Evolutionary conservation across 2,888 invertebrate species (phyloP).

Genomic region (Endotricha flammealis): DNA sequence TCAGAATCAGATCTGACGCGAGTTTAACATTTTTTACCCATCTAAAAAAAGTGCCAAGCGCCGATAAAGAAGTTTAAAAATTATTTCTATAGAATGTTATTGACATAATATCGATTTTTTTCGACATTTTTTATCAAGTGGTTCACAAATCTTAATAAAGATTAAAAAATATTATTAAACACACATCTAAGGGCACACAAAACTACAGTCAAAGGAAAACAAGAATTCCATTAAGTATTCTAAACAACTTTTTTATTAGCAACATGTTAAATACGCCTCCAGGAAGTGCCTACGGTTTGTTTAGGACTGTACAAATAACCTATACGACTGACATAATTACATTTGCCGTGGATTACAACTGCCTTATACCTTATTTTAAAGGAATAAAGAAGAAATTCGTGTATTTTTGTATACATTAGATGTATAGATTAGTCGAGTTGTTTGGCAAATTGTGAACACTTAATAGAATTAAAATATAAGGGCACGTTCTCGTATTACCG

Average conservation of each 20-base stretch:
- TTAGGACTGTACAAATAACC: slow-evolving; percentile 44
- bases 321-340: slow-evolving; percentile 18
- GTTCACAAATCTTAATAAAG: too few relatives aligned
- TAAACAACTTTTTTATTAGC: slow-evolving; percentile 54
- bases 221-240: slow-evolving; percentile 48
- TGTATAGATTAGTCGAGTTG: background rate
- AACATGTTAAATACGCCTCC: slow-evolving; percentile 49
- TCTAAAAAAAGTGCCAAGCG: too few relatives aligned
- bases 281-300: slow-evolving; percentile 42
- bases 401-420: background rate
- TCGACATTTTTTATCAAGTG: too few relatives aligned
- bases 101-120: too few relatives aligned
- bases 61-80: too few relatives aligned
- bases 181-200: slow-evolving; percentile 8
- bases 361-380: background rate
- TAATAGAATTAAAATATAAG: slow-evolving; percentile 44
- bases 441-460: slow-evolving; percentile 14
- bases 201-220: slow-evolving; percentile 35
- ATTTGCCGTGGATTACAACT: slow-evolving; percentile 6
- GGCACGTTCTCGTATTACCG: slow-evolving; percentile 24
- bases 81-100: too few relatives aligned
- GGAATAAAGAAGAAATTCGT: slow-evolving; percentile 11
- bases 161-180: too few relatives aligned
- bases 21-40: too few relatives aligned
- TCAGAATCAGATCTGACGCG: too few relatives aligned